Evolutionary conservation across 2,113 vertebrate species (phyloP).

Genomic region (Pteropus alecto): DNA sequence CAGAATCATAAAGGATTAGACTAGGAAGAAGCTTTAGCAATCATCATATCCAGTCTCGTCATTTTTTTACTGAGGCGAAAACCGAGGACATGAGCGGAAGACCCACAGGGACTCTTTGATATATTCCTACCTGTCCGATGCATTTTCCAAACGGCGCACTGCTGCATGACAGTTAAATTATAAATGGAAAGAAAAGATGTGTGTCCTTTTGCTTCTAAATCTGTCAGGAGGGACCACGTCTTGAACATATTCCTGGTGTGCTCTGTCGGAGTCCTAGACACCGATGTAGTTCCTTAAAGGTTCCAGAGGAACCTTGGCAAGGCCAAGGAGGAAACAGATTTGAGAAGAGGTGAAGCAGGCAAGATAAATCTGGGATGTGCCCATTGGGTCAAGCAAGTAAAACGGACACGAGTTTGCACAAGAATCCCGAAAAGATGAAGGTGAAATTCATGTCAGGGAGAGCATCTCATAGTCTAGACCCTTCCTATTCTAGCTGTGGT

Average conservation of each 20-base stretch:
- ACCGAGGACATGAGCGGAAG: background rate
- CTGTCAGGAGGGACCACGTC: background rate
- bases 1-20: background rate
- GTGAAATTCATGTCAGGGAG: background rate
- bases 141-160: background rate
- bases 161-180: background rate
- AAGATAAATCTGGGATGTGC: background rate
- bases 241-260: background rate
- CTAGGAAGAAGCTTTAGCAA: background rate
- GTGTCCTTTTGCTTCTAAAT: background rate
- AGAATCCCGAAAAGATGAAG: background rate
- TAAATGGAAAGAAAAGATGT: background rate
- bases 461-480: background rate
- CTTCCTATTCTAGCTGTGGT: background rate
- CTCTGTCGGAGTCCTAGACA: background rate
- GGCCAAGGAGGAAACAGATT: background rate
- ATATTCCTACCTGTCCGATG: background rate
- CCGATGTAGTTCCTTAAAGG: background rate
- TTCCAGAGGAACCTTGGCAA: background rate
- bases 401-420: background rate
- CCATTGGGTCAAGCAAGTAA: background rate
- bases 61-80: slow-evolving; percentile 2
- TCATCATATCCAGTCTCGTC: background rate
- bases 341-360: background rate
- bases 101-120: background rate